These are phyloP conservation scores for Erynnis tages DNA, from an alignment of 2,888 invertebrate species.

Conservation along the genomic window DNA sequence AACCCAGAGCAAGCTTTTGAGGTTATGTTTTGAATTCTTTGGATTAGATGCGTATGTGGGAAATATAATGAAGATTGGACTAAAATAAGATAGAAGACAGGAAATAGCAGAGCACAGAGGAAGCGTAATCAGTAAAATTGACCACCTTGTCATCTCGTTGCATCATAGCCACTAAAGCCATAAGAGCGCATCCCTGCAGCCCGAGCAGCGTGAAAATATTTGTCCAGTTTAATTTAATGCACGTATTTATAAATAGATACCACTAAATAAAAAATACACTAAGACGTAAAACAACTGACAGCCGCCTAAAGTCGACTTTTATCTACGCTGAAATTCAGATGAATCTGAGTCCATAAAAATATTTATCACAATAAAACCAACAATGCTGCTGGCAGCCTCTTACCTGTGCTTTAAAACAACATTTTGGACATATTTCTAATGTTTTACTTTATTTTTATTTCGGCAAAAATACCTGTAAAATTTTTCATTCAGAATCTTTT, in stretches of 20 bases:
- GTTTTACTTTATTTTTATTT: conserved; percentile 48
- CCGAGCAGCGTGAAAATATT: conserved; percentile 62
- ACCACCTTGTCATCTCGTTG: conserved; percentile 80
- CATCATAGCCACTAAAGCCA: conserved; percentile 69
- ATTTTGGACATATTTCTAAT: conserved; percentile 49
- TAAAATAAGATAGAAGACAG: background rate
- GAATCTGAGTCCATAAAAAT: conserved; percentile 1
- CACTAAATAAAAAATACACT: conserved; percentile 45
- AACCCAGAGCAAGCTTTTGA: conserved; percentile 10
- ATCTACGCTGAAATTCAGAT: conserved; percentile 43
- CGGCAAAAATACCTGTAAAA: conserved; percentile 54
- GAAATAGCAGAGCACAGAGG: conserved; percentile 45
- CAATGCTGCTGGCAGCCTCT: conserved; percentile 32
- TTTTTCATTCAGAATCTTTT: conserved; percentile 52
- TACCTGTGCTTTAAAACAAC: conserved; percentile 61
- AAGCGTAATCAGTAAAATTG: conserved; percentile 33
- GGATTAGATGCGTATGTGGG: background rate
- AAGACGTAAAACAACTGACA: conserved; percentile 80
- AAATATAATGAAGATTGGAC: background rate
- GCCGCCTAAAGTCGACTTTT: conserved; percentile 67
- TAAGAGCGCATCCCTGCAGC: conserved; percentile 62
- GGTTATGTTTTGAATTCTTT: conserved; percentile 23
- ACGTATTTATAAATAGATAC: conserved; percentile 38
- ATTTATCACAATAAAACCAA: conserved; percentile 7
- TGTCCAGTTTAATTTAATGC: conserved; percentile 40